Evolutionary conservation across 2,797 vertebrate species (phyloP), one percentile per base, ranked within the genome.

Genomic region (Molossus molossus): DNA sequence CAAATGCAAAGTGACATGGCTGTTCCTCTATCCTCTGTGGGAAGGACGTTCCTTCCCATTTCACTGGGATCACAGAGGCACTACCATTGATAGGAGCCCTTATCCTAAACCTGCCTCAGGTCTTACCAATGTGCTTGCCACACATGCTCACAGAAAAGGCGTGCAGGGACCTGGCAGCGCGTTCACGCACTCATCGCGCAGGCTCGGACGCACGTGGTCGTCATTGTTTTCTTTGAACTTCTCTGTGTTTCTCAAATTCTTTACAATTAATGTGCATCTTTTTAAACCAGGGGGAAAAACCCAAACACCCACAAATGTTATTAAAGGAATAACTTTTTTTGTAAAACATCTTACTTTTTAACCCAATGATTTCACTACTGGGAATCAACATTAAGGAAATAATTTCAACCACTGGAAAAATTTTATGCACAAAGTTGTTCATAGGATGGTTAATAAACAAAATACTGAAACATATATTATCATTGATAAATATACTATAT

Each of bases 321-420:
- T 75, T 89, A 75, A 89, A 76, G 11, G 33, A 75, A 81, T 80
- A 77, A 73, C 1, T 21, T 25, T 70, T 25, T 20, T 69, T 58
- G 14, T 69, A 83, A 82, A 67, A 75, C 50, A 67, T 76, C 6
- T 76, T 73, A 64, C 13, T 48, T 84, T 83, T 89, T 85, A 80
- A 58, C 45, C 81, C 62, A 65, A 7, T 53, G 37, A 65, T 53
- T 79, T 67, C n/a, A 83, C 57, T 95, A 95, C 53, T 55, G 64
- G 50, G 57, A 72, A 21, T 83, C 37, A 83, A 76, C 50, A 65
- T 77, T 70, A 69, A 76, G 53, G 81, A 76, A 94, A 33, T 69
- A 50, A 89, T 76, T 94, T 90, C 60, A 76, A 64, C 23, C 60
- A 76, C 53, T 40, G 18, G 69, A 75, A 81, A 64, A 62, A 17